Evolutionary conservation across 2,888 invertebrate species (phyloP).

Genomic region (Spodoptera picta): DNA sequence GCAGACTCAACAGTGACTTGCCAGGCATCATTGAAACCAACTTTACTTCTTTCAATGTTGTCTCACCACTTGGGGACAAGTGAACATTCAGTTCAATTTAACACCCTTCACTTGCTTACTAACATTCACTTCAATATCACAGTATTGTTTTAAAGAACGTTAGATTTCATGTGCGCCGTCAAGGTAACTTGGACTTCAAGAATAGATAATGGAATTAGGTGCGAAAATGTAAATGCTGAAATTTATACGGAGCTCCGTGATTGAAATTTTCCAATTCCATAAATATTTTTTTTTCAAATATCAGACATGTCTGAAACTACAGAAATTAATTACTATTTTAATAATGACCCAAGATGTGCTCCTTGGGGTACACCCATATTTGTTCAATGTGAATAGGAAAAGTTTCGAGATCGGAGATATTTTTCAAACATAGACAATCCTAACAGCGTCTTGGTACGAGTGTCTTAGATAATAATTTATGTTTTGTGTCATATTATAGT

Average conservation of each 20-base stretch:
- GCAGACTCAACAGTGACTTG: slow-evolving; percentile 54
- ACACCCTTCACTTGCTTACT: slow-evolving; percentile 80
- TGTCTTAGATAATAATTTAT: slow-evolving; percentile 80
- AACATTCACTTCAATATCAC: slow-evolving; percentile 79
- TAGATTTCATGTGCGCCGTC: slow-evolving; percentile 66
- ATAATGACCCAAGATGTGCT: slow-evolving; percentile 18
- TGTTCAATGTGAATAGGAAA: slow-evolving; percentile 58
- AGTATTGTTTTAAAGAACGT: slow-evolving; percentile 65
- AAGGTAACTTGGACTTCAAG: slow-evolving; percentile 87
- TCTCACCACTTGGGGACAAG: slow-evolving; percentile 50
- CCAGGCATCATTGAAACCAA: slow-evolving; percentile 50
- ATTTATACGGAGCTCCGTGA: slow-evolving; percentile 62
- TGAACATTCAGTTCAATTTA: slow-evolving; percentile 57
- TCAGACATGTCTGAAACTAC: slow-evolving; percentile 23
- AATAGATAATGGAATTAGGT: slow-evolving; percentile 86
- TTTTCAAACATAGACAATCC: slow-evolving; percentile 69
- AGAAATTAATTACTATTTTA: slow-evolving; percentile 10
- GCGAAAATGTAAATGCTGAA: slow-evolving; percentile 85
- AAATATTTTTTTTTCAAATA: slow-evolving; percentile 10
- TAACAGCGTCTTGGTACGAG: slow-evolving; percentile 89
- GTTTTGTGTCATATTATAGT: slow-evolving; percentile 66
- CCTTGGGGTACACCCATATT: slow-evolving; percentile 31
- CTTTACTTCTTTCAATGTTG: slow-evolving; percentile 59
- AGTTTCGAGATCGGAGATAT: slow-evolving; percentile 67
- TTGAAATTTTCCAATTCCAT: slow-evolving; percentile 67